Percentiles rank a stretch among this genome's conserved stretches.
Evolutionary conservation across 2,113 vertebrate species (phyloP).

Genomic region (Sander vitreus): DNA sequence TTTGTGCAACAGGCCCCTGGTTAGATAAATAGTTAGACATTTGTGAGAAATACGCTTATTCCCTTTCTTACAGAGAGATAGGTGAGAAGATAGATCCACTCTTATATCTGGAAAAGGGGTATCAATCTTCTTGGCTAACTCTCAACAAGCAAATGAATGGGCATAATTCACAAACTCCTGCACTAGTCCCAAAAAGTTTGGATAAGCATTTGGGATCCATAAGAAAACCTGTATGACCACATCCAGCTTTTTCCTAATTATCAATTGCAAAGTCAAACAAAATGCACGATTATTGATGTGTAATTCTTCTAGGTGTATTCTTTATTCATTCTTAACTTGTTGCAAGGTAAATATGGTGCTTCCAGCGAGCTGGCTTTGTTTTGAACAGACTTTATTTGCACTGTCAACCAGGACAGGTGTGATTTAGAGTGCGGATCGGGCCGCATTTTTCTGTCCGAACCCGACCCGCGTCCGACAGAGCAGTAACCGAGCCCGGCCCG

Average conservation of each 20-base stretch:
- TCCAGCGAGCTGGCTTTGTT: background rate
- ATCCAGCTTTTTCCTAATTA: background rate
- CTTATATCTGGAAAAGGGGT: too few species aligned
- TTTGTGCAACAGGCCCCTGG: too few species aligned
- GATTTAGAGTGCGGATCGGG: background rate
- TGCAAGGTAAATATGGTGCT: background rate
- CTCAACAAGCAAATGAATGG: background rate
- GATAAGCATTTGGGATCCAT: background rate
- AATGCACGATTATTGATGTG: background rate
- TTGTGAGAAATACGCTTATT: background rate
- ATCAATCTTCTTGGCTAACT: background rate
- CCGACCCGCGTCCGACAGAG: too few species aligned
- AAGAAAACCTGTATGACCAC: background rate
- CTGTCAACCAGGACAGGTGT: constrained; percentile 19
- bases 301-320: background rate
- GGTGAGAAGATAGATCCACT: background rate
- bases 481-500: too few species aligned
- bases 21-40: background rate
- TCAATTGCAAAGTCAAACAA: background rate
- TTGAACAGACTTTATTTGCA: background rate
- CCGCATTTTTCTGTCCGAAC: too few species aligned
- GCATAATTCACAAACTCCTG: background rate
- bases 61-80: background rate
- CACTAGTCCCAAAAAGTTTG: too few species aligned
- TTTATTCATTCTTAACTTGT: background rate